Percentiles rank a stretch among this genome's conserved stretches.
phyloP scores from a whole-genome alignment of 1,140 invertebrate genomes.

The Drosophila ficusphila region DNA sequence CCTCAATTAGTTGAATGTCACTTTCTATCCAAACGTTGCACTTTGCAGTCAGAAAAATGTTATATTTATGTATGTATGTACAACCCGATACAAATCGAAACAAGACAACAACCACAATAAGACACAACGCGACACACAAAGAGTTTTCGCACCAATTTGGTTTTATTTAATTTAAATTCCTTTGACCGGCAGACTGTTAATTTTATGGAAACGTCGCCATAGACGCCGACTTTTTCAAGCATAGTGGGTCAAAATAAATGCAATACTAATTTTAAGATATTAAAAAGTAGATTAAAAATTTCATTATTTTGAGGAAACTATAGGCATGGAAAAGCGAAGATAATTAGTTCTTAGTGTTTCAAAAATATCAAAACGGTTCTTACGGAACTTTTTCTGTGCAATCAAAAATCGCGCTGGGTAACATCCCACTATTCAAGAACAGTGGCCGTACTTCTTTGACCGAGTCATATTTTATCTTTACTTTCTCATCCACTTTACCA shows the following conservation, averaged over 20 bases:
- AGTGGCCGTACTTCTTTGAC: background rate
- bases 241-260: conserved; percentile 3
- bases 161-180: conserved; percentile 70
- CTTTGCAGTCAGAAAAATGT: conserved; percentile 37
- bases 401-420: background rate
- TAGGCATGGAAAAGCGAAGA: no score
- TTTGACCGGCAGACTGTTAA: conserved; percentile 49
- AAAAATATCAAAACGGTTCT: background rate
- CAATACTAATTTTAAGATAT: background rate
- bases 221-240: background rate
- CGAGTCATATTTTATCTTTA: no score
- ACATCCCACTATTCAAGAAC: background rate
- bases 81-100: background rate
- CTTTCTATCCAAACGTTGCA: conserved; percentile 35
- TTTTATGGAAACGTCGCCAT: conserved; percentile 43
- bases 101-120: background rate
- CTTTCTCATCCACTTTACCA: no score
- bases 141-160: conserved; percentile 57
- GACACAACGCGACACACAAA: conserved; percentile 34
- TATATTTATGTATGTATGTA: no score
- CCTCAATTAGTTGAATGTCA: no score
- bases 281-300: no score
- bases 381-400: background rate
- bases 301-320: no score
- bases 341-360: background rate